phyloP scores from a whole-genome alignment of 1,140 invertebrate species.

The Cecropterus lyciades region DNA sequence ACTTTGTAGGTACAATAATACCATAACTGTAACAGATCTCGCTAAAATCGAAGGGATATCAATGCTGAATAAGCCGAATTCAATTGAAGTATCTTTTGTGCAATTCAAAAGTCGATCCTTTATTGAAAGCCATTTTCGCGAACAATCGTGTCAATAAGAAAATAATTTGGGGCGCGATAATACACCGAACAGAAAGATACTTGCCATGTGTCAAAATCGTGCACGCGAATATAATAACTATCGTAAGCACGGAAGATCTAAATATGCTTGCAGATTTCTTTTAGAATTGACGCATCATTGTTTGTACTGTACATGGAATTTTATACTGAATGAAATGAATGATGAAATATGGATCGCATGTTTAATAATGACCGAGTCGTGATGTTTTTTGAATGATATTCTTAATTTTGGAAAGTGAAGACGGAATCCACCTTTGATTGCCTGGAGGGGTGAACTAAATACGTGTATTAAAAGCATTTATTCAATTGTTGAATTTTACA shows the following conservation, averaged over 20 bases:
- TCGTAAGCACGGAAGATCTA: constrained; percentile 16
- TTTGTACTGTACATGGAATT: constrained; percentile 30
- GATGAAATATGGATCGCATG: constrained; percentile 40
- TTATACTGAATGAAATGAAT: constrained; percentile 42
- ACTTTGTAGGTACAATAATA: background rate
- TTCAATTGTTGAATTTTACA: constrained; percentile 15
- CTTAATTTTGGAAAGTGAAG: constrained; percentile 47
- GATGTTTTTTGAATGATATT: constrained; percentile 41
- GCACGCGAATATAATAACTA: constrained; percentile 37
- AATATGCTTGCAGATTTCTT: constrained; percentile 9
- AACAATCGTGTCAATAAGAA: constrained; percentile 49
- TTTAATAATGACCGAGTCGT: constrained; percentile 44
- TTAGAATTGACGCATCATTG: constrained; percentile 15
- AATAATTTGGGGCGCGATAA: constrained; percentile 43
- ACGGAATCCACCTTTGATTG: constrained; percentile 35
- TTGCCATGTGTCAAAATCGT: constrained; percentile 41
- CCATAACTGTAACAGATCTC: background rate
- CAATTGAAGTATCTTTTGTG: constrained; percentile 55
- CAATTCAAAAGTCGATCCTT: constrained; percentile 42
- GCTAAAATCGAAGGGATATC: constrained; percentile 17
- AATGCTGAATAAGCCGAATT: constrained; percentile 36
- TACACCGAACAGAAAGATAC: constrained; percentile 38
- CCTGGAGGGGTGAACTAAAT: constrained; percentile 20
- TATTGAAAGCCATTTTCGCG: constrained; percentile 45
- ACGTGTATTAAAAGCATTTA: constrained; percentile 29